Conservation (phyloP, 2,113 vertebrate species). For the Scomber scombrus region DNA sequence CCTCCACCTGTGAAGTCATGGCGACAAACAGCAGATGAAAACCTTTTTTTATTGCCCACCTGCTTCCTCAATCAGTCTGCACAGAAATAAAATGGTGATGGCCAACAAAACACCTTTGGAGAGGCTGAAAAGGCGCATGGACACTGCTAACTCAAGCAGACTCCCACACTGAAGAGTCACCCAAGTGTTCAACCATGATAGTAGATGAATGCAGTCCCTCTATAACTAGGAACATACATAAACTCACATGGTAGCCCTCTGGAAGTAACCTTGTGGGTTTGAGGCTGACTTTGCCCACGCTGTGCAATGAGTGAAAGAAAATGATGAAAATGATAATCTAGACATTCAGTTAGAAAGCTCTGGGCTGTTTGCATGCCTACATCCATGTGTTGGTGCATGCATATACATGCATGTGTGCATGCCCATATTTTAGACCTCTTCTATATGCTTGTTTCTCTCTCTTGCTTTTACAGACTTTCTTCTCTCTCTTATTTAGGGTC, state of each 20-base stretch:
- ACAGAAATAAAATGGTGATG: slow-evolving; percentile 39
- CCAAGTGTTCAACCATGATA: slow-evolving; percentile 1
- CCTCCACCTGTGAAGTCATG: slow-evolving; percentile 60
- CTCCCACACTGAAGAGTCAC: not conserved
- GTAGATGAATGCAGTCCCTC: not conserved
- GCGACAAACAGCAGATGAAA: slow-evolving; percentile 34
- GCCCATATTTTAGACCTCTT: not conserved
- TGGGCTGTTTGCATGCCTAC: slow-evolving; percentile 31
- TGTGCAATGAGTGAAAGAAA: slow-evolving; percentile 29
- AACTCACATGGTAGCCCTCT: not conserved
- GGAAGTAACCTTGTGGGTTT: not conserved
- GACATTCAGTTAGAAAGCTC: slow-evolving; percentile 7
- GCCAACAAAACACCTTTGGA: slow-evolving; percentile 49
- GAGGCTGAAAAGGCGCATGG: not conserved
- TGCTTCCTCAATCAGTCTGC: slow-evolving; percentile 48
- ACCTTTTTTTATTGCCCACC: slow-evolving; percentile 33
- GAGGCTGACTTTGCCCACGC: slow-evolving; percentile 23
- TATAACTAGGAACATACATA: slow-evolving; percentile 13
- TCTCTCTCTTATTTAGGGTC: slow-evolving; percentile 31
- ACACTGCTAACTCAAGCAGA: not conserved
- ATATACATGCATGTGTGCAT: not conserved
- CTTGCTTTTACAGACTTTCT: slow-evolving; percentile 20
- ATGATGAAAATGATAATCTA: slow-evolving; percentile 9
- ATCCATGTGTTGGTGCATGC: slow-evolving; percentile 12
- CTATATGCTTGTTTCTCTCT: slow-evolving; percentile 18